phyloP scores from a whole-genome alignment of 2,113 vertebrate species.

The Enhydra lutris region DNA sequence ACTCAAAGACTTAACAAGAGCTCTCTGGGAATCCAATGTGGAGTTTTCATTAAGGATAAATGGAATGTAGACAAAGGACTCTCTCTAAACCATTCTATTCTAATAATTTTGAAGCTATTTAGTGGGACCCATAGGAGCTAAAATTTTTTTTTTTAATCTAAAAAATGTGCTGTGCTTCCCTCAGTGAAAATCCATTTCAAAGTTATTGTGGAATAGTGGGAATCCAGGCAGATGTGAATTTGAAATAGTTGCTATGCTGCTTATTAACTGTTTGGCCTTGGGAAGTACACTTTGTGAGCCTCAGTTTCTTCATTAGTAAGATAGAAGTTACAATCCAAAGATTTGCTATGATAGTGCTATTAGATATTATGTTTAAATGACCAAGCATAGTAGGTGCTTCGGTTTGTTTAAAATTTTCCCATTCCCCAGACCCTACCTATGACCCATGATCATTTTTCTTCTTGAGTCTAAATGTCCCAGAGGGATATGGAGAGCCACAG shows the following conservation, averaged over 20 bases:
- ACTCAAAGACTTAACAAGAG: not conserved
- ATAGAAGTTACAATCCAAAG: not conserved
- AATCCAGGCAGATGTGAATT: not conserved
- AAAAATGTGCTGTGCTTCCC: not conserved
- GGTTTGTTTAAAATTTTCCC: not conserved
- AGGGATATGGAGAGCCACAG: not conserved
- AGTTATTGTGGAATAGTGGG: not conserved
- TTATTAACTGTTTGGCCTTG: not conserved
- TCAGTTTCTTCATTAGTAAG: not conserved
- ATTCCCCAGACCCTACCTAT: not conserved
- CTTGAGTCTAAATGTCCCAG: not conserved
- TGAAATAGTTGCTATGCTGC: not conserved
- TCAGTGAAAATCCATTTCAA: not conserved
- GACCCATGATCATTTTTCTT: not conserved
- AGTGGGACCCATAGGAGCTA: not conserved
- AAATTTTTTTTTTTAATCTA: not conserved
- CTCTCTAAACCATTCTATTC: not conserved
- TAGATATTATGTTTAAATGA: not conserved
- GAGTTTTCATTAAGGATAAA: not conserved
- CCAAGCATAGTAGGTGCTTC: not conserved
- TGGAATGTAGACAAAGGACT: not conserved
- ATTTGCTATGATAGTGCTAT: not conserved
- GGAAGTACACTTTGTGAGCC: not conserved
- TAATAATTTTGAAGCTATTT: not conserved
- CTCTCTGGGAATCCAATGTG: not conserved